These are phyloP conservation scores for Dysidea cf. avara DNA, from an alignment of 37 sponge, comb jelly and placozoan genomes.

Conservation along the genomic window DNA sequence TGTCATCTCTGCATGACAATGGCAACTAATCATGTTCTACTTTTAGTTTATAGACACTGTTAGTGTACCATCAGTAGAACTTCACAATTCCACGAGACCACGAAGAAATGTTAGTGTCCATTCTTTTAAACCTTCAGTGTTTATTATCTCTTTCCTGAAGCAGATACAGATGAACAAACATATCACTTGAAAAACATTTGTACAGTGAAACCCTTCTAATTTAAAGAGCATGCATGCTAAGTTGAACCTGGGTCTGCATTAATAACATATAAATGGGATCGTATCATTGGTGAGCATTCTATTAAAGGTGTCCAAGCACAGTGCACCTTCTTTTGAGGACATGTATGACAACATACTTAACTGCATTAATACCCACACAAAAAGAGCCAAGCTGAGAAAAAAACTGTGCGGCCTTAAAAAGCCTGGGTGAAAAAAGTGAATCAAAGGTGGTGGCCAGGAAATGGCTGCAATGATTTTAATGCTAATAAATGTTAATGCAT, in stretches of 20 bases:
- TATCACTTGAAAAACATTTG: no score
- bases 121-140: conserved; percentile 13
- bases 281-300: no score
- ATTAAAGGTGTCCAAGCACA: not conserved
- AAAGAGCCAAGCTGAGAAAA: no score
- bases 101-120: conserved; percentile 64
- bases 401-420: no score
- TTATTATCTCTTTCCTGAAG: not conserved
- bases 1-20: not conserved
- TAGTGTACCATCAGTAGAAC: conserved; percentile 11
- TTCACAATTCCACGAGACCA: conserved; percentile 65
- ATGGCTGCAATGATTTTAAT: no score
- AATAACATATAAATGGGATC: not conserved
- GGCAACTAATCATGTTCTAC: conserved; percentile 44
- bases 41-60: conserved; percentile 65
- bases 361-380: conserved; percentile 56
- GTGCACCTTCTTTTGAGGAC: not conserved
- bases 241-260: not conserved
- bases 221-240: not conserved
- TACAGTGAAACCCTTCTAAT: no score
- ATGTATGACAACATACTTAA: conserved; percentile 34
- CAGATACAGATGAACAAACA: not conserved
- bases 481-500: no score
- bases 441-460: no score
- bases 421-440: no score